Percentiles rank a stretch among this genome's conserved stretches.
Evolutionary conservation across 1,140 invertebrate genomes (phyloP).

Genomic region (Cherax quadricarinatus): DNA sequence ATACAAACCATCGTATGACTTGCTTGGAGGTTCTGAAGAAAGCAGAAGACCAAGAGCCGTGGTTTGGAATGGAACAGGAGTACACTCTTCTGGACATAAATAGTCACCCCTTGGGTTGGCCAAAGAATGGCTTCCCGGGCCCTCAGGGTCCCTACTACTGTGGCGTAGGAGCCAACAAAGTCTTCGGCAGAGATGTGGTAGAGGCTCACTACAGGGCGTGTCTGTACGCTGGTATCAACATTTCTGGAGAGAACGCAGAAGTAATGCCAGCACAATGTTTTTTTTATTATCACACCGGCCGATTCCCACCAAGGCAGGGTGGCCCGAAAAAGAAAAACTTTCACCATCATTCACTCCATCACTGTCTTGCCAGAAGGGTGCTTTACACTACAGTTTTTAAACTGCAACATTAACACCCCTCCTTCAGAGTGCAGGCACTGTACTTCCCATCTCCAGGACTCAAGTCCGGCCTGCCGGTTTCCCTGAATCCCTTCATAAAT

Average conservation of each 20-base stretch:
- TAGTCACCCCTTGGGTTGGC: slow-evolving; percentile 20
- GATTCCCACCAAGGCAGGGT: no score
- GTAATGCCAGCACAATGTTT: slow-evolving; percentile 39
- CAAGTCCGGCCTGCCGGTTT: no score
- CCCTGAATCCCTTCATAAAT: no score
- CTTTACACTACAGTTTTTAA: no score
- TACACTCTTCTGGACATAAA: slow-evolving; percentile 25
- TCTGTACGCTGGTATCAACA: slow-evolving; percentile 35
- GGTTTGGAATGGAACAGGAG: slow-evolving; percentile 39
- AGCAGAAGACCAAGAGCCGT: background rate
- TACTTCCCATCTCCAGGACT: no score
- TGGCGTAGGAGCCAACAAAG: slow-evolving; percentile 8
- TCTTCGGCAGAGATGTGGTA: slow-evolving; percentile 24
- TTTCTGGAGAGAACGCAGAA: slow-evolving; percentile 29
- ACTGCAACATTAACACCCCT: no score
- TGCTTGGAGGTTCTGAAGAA: slow-evolving; percentile 13
- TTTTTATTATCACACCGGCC: no score
- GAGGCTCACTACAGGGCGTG: slow-evolving; percentile 36
- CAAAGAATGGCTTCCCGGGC: slow-evolving; percentile 31
- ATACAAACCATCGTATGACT: background rate
- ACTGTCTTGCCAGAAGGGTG: no score
- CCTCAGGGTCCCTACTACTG: slow-evolving; percentile 40
- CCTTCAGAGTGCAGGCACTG: no score
- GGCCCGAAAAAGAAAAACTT: no score
- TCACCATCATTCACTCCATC: no score